Conservation (phyloP, 2,797 vertebrate species). For the Apogon talboti region DNA sequence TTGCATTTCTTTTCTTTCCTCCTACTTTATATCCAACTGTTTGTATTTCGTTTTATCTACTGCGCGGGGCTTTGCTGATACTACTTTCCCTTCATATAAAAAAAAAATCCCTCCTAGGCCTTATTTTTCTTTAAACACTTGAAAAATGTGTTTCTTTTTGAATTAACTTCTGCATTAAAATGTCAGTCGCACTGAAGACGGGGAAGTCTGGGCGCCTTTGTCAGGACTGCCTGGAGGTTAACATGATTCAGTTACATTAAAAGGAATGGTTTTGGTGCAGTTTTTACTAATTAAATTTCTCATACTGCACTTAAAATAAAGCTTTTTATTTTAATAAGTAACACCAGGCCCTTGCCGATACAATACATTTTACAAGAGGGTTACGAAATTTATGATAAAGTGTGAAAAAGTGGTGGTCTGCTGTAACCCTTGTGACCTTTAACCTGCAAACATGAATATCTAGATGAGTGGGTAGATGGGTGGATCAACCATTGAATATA, state of each 20-base stretch:
- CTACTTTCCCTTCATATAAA: neutral
- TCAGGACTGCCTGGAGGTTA: neutral
- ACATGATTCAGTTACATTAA: neutral
- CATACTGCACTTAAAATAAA: too few relatives aligned
- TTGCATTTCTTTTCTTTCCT: neutral
- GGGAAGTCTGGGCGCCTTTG: neutral
- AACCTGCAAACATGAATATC: constrained; percentile 7
- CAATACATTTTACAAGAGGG: too few relatives aligned
- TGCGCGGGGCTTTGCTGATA: constrained; percentile 8
- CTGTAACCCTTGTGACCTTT: too few relatives aligned
- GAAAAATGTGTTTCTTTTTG: neutral
- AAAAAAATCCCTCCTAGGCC: neutral
- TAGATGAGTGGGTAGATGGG: constrained; percentile 4
- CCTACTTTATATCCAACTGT: constrained; percentile 17
- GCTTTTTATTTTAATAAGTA: too few relatives aligned
- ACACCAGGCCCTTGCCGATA: too few relatives aligned
- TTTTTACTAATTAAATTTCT: neutral
- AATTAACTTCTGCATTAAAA: neutral
- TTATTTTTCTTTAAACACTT: neutral
- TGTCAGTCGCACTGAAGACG: neutral
- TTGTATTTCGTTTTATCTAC: constrained; percentile 29
- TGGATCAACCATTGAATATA: too few relatives aligned
- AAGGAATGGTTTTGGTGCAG: too few relatives aligned
- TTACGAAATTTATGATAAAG: too few relatives aligned
- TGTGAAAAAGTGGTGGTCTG: too few relatives aligned